These are phyloP conservation scores for Chlamydotis undulata DNA, from an alignment of 2,113 vertebrate species.

Conservation along the genomic window DNA sequence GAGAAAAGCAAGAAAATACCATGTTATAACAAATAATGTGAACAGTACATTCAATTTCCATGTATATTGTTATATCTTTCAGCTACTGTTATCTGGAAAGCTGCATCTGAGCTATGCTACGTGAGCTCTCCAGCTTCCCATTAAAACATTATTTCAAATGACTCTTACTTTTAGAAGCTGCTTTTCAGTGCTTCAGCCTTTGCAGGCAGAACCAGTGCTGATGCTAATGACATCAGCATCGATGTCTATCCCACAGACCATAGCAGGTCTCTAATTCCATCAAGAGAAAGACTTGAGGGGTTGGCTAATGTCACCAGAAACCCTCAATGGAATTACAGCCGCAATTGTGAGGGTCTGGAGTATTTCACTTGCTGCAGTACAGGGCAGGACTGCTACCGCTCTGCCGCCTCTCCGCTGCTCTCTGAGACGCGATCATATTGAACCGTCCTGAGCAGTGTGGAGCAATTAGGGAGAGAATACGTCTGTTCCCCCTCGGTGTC, in stretches of 20 bases:
- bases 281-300: constrained; percentile 36
- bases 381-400: neutral
- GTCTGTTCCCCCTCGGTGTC: neutral
- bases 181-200: constrained; percentile 20
- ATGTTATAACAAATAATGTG: neutral
- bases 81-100: neutral
- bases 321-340: constrained; percentile 34
- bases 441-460: neutral
- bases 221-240: constrained; percentile 55
- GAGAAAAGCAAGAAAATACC: neutral
- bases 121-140: neutral
- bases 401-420: neutral
- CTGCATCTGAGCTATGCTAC: neutral
- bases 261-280: constrained; percentile 64
- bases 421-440: neutral
- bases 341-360: neutral
- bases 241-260: constrained; percentile 44
- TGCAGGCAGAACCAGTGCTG: neutral
- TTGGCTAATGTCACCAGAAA: constrained; percentile 63
- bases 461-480: neutral
- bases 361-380: neutral
- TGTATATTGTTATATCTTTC: neutral
- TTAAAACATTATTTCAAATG: constrained; percentile 11
- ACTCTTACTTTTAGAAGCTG: constrained; percentile 45
- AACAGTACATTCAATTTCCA: neutral